These are phyloP conservation scores for Steinernema carpocapsae DNA, from an alignment of 2,888 invertebrate genomes.

Conservation along the genomic window DNA sequence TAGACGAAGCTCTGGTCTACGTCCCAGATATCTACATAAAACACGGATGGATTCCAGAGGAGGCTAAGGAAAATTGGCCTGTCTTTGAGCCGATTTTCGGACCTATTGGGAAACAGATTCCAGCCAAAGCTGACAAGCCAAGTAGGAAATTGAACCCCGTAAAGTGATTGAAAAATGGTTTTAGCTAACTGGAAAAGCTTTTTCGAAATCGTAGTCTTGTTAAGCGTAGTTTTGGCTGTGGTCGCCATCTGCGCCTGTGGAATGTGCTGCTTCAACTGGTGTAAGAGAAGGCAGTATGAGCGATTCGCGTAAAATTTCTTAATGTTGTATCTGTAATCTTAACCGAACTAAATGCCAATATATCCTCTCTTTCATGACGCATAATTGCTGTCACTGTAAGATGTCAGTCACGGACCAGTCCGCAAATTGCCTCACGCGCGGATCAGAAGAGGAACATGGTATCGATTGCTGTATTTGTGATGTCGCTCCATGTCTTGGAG, in stretches of 20 bases:
- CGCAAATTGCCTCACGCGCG: no score
- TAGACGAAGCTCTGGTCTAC: not conserved
- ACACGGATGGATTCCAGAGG: not conserved
- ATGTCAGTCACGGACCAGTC: no score
- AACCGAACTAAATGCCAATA: no score
- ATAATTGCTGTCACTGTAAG: no score
- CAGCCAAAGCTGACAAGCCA: no score
- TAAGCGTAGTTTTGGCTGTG: not conserved
- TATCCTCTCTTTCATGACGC: no score
- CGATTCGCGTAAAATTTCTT: not conserved
- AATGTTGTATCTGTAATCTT: no score
- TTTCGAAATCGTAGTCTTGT: not conserved
- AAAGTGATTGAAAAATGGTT: not conserved
- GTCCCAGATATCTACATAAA: not conserved
- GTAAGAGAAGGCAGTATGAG: not conserved
- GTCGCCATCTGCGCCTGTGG: not conserved
- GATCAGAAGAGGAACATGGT: no score
- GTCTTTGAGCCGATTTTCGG: not conserved
- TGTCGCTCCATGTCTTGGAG: no score
- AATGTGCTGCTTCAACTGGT: not conserved
- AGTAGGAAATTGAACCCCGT: not conserved
- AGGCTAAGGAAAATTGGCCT: not conserved
- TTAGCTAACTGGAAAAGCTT: not conserved
- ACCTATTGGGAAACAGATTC: no score
- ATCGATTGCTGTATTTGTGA: no score